These are phyloP conservation scores for Callosobruchus maculatus DNA, from an alignment of 2,888 invertebrate genomes.

Conservation along the genomic window DNA sequence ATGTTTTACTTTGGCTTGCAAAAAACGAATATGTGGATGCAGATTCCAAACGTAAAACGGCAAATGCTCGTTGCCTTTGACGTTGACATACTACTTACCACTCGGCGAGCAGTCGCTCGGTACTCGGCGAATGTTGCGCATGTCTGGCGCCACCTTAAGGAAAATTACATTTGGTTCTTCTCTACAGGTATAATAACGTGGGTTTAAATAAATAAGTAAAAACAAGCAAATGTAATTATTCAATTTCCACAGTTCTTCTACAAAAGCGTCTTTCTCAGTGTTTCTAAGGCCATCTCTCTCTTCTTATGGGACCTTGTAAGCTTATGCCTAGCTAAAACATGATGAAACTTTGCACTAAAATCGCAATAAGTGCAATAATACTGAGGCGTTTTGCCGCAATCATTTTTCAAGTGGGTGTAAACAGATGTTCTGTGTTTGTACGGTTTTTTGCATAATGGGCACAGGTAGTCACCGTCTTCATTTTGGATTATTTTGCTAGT, in stretches of 20 bases:
- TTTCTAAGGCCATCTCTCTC: background rate
- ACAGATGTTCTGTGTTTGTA: constrained; percentile 75
- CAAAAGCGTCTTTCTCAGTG: background rate
- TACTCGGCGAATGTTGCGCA: too few relatives aligned
- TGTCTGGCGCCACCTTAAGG: too few relatives aligned
- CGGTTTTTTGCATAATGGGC: constrained; percentile 68
- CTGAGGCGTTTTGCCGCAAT: constrained; percentile 54
- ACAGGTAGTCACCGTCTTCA: constrained; percentile 37
- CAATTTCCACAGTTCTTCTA: background rate
- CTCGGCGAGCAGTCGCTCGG: too few relatives aligned
- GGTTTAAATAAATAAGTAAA: background rate
- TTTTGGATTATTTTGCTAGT: constrained; percentile 16
- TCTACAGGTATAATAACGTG: too few relatives aligned
- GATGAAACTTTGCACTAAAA: constrained; percentile 33
- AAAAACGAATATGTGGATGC: too few relatives aligned
- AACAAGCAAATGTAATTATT: too few relatives aligned
- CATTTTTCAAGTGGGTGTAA: constrained; percentile 68
- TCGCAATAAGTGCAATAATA: constrained; percentile 33
- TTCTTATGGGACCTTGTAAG: constrained; percentile 16
- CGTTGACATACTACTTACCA: too few relatives aligned
- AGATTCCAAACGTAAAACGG: too few relatives aligned
- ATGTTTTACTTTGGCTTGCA: too few relatives aligned
- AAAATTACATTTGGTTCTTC: too few relatives aligned
- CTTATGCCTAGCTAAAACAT: constrained; percentile 34
- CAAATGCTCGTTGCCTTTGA: too few relatives aligned